These are phyloP conservation scores for Xiphorhynchus elegans DNA, from an alignment of 2,113 vertebrate genomes.

Conservation along the genomic window DNA sequence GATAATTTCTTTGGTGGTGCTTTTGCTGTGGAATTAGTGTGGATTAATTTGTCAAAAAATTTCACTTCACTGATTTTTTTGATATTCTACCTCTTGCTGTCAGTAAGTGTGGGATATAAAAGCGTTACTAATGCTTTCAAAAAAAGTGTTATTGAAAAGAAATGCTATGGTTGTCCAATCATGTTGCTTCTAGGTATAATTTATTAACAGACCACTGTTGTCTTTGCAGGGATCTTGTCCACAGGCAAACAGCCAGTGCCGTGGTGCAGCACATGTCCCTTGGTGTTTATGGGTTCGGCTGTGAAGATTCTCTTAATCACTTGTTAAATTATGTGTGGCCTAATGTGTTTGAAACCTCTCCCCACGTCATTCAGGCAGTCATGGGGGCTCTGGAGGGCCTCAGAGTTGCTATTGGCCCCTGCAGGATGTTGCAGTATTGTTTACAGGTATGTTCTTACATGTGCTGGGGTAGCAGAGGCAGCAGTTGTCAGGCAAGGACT, in stretches of 20 bases:
- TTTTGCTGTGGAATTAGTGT: neutral
- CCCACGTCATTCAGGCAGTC: slow-evolving; percentile 97
- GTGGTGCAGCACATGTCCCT: slow-evolving; percentile 99
- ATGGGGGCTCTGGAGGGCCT: slow-evolving; percentile 98
- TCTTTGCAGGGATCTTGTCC: slow-evolving; percentile 90
- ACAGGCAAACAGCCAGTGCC: slow-evolving; percentile 95
- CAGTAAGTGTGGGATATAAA: neutral
- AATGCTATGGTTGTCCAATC: neutral
- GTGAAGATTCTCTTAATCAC: slow-evolving; percentile 97
- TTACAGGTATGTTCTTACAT: slow-evolving; percentile 82
- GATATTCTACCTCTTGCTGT: neutral
- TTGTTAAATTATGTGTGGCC: slow-evolving; percentile 98
- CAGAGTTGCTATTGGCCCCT: slow-evolving; percentile 94
- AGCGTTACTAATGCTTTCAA: neutral
- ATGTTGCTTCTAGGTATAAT: neutral
- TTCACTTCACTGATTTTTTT: neutral
- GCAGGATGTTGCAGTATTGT: slow-evolving; percentile 98
- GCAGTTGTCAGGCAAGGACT: neutral
- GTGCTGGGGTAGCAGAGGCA: neutral
- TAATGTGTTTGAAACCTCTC: slow-evolving; percentile 97
- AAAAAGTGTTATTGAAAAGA: neutral
- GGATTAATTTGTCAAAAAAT: neutral
- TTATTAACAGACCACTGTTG: neutral
- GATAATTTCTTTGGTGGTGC: neutral
- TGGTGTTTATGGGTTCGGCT: slow-evolving; percentile 97